Evolutionary conservation across 2,113 vertebrate genomes (phyloP), one percentile per base, ranked within the genome.

Genomic region (Grammomys surdaster): DNA sequence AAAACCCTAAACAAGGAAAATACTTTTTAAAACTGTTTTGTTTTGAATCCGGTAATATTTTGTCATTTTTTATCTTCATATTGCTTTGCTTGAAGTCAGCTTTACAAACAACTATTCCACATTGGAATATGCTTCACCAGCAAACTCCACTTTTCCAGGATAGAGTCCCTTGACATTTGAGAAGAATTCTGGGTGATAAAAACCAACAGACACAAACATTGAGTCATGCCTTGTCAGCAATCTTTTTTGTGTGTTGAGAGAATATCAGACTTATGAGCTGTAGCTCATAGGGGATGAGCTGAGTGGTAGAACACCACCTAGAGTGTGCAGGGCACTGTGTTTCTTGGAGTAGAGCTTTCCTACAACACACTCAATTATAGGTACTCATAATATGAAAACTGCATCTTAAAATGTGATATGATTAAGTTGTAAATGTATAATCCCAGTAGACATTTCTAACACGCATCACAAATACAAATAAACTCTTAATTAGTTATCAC

Each of bases 131-230:
- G 60, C 81, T 58, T 92, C 90, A 88, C 75, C 80, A 90, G 87
- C 88, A 96, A 84, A 86, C 54, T 67, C 40, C 60, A 54, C 75
- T 91, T 94, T 69, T 67, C 63, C 43, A 56, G 78, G 56, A 94
- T 63, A 73, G 77, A 97, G 93, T 26, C 94, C 86, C 91, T 89
- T 95, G 87, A 96, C 65, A 67, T 89, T 89, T 89, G 89, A 94
- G 92, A 97, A 95, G n/a, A 75, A 89, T 91, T 97, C 89, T 77
- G 87, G 36, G n/a, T 36, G 94, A 43, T 87, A 93, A 91, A 96
- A 86, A 91, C 90, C 91, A 97, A 95, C 73, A 63, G 33, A 69
- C 94, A 80, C 82, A 75, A 82, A 84, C 46, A 78, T 9, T 73
- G 89, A 93, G 69, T 20, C 69, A 43, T 78, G 63, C 88, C 75